Conservation (phyloP, 2,113 vertebrate species). For the Fregata magnificens region DNA sequence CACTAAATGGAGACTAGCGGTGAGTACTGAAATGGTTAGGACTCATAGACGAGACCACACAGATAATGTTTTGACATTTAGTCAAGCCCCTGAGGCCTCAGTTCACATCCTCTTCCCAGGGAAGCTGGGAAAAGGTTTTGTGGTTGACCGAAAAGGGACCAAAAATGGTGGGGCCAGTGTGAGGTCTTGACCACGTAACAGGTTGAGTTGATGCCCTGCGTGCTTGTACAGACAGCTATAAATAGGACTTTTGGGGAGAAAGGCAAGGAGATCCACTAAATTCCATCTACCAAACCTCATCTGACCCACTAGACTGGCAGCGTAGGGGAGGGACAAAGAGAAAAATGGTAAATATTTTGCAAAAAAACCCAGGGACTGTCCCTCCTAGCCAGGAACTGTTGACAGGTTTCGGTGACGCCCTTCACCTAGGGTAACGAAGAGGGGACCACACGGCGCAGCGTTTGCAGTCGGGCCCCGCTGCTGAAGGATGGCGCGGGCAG, state of each 20-base stretch:
- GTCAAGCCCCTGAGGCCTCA: neutral
- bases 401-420: neutral
- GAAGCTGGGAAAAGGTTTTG: neutral
- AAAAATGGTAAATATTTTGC: neutral
- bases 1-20: neutral
- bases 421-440: neutral
- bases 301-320: rapidly evolving
- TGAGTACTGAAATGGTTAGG: neutral
- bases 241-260: neutral
- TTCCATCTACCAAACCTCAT: neutral
- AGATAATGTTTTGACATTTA: neutral
- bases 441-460: rapidly evolving
- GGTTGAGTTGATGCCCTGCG: neutral
- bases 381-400: neutral
- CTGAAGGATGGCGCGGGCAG: neutral
- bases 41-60: neutral
- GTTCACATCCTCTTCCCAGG: neutral
- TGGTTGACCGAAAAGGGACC: neutral
- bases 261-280: neutral
- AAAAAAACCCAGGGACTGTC: neutral
- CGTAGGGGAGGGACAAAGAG: neutral
- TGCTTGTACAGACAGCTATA: neutral
- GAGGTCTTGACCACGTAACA: neutral
- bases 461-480: rapidly evolving
- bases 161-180: neutral